phyloP scores from a whole-genome alignment of 1,140 invertebrate genomes.

The Dinoponera quadriceps region DNA sequence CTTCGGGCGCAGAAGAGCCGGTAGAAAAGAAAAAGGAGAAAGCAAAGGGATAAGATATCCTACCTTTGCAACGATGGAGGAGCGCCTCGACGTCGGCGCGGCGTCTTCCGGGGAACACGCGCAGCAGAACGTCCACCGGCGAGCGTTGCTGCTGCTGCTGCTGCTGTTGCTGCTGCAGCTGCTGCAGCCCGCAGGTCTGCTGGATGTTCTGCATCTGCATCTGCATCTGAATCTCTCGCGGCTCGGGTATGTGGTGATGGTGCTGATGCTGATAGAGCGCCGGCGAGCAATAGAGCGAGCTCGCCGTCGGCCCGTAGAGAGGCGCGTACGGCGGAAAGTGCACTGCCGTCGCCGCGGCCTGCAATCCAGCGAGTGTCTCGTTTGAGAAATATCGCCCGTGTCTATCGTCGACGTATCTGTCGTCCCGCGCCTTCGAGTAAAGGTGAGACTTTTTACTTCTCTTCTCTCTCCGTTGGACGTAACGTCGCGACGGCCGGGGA shows the following conservation, averaged over 20 bases:
- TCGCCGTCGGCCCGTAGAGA: conserved; percentile 82
- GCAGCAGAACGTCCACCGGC: conserved; percentile 91
- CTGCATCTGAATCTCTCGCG: conserved; percentile 82
- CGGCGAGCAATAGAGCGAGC: conserved; percentile 83
- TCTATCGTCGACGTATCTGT: not conserved
- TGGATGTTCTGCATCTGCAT: conserved; percentile 84
- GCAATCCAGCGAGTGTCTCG: conserved; percentile 28
- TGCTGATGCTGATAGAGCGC: conserved; percentile 83
- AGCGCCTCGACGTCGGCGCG: conserved; percentile 93
- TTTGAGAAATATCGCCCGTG: conserved; percentile 25
- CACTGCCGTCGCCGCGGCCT: conserved; percentile 80
- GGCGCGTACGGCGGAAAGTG: conserved; percentile 82
- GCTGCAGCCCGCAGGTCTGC: conserved; percentile 79
- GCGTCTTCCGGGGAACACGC: conserved; percentile 94
- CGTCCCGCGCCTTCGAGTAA: not conserved
- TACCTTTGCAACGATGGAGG: conserved; percentile 89
- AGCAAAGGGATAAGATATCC: conserved; percentile 29
- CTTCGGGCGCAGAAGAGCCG: not conserved
- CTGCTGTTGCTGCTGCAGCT: conserved; percentile 79
- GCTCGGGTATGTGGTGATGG: conserved; percentile 80
- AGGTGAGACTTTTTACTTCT: not conserved
- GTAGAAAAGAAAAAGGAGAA: no score
- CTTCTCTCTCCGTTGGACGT: not conserved
- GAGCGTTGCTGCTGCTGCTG: conserved; percentile 86
- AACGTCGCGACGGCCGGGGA: not conserved